Evolutionary conservation across 92 coral and sea anemone genomes (phyloP), one percentile per base, ranked within the genome.

Genomic region (Porites rus): DNA sequence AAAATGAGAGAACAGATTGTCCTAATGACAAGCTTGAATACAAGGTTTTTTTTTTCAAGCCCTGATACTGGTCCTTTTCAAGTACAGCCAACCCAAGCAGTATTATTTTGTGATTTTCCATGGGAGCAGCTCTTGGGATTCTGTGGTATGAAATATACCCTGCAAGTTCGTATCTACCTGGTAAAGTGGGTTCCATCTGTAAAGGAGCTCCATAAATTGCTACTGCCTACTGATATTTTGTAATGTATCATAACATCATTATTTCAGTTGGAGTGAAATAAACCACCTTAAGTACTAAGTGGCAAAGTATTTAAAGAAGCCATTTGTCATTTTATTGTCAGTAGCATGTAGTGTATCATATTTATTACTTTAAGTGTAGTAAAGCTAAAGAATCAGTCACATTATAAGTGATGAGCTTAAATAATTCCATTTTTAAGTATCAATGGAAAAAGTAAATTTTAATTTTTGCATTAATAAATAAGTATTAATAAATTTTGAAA

Each of bases 101-200:
- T 11, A 28, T 21, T 12, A 46, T 31, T 13, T 72, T 50, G 51
- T 8, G 10, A 67, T 19, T 10, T 18, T 67, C 25, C 2, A 1
- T 43, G 62, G 69, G 61, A 22, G 58, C 31, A 7, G 77, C 60
- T 31, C 59, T 11, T 17, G 76, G 76, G 19, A 66, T 31, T 54
- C 61, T 19, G 11, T 6, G 52, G 85, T 81, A 81, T 54, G 25
- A 31, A 14, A 67, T 51, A 53, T 53, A 68, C 64, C 21, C 86
- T 81, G 75, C 86, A 81, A 81, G 86, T 81, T 81, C 86, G 86
- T 69, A 70, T 81, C 86, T 81, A 81, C 86, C 59, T 56, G 77
- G 86, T 43, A 70, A 69, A 62, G 52, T 25, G 31, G 86, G 60
- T 20, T 71, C 51, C 18, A 4, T 72, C 53, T 10, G 9, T 68